These are phyloP conservation scores for Saguinus midas DNA, from an alignment of 2,113 vertebrate species.

Conservation along the genomic window DNA sequence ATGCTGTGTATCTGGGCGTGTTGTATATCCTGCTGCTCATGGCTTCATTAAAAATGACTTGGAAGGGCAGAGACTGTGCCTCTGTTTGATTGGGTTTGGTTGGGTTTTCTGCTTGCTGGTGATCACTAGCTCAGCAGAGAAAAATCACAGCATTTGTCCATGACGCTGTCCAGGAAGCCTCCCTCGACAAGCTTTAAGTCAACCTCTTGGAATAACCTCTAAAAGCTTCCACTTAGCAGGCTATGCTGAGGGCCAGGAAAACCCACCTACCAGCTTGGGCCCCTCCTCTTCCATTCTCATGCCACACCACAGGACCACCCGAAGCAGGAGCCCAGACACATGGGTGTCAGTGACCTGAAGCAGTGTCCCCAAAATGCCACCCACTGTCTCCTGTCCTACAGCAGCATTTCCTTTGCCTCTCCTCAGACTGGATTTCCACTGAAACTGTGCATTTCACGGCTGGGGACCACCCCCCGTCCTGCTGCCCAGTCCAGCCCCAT, in stretches of 20 bases:
- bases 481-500: neutral
- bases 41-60: conserved; percentile 70
- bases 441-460: neutral
- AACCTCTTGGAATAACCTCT: conserved; percentile 24
- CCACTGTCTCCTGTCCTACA: conserved; percentile 9
- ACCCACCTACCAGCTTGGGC: neutral
- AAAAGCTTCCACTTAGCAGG: neutral
- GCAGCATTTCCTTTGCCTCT: neutral
- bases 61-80: conserved; percentile 23
- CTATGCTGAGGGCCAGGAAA: neutral
- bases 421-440: neutral
- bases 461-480: neutral
- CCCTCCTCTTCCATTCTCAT: neutral
- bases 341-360: neutral
- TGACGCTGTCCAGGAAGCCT: neutral
- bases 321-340: neutral
- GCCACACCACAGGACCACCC: neutral
- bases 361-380: neutral
- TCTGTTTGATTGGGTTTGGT: neutral
- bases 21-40: neutral
- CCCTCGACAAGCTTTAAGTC: neutral
- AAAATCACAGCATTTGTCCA: neutral
- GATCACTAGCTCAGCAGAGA: neutral
- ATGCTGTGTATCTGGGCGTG: neutral
- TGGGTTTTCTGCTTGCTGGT: neutral